phyloP scores from a whole-genome alignment of 2,888 invertebrate genomes.

The Agriopis marginaria region DNA sequence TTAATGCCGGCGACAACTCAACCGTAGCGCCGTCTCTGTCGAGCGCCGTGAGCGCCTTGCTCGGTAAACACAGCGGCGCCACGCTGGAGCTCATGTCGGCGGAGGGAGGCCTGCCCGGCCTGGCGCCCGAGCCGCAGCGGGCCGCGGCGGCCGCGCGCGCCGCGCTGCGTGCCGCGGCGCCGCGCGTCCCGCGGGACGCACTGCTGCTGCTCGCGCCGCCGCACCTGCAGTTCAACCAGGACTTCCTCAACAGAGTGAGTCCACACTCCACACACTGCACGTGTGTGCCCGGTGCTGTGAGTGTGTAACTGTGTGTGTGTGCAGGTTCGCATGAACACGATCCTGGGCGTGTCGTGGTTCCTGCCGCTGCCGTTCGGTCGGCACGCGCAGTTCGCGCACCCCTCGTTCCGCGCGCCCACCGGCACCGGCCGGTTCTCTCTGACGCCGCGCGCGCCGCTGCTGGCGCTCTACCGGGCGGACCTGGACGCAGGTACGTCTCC shows the following conservation, averaged over 20 bases:
- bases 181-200: slow-evolving; percentile 70
- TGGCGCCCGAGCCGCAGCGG: slow-evolving; percentile 24
- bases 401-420: slow-evolving; percentile 86
- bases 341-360: slow-evolving; percentile 95
- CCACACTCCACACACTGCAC: not conserved
- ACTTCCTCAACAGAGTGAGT: slow-evolving; percentile 95
- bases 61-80: slow-evolving; percentile 26
- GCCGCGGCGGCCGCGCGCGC: slow-evolving; percentile 17
- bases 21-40: slow-evolving; percentile 28
- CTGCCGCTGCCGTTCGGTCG: slow-evolving; percentile 96
- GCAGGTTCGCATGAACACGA: slow-evolving; percentile 97
- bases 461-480: slow-evolving; percentile 88
- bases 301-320: not conserved
- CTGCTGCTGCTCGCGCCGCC: slow-evolving; percentile 89
- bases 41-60: slow-evolving; percentile 16
- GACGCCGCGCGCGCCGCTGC: slow-evolving; percentile 89
- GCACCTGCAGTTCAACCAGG: slow-evolving; percentile 90
- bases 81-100: slow-evolving; percentile 25
- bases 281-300: not conserved
- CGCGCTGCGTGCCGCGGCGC: slow-evolving; percentile 82
- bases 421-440: slow-evolving; percentile 70
- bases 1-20: slow-evolving; percentile 6
- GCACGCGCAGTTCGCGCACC: slow-evolving; percentile 91
- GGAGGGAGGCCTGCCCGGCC: slow-evolving; percentile 35
- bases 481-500: slow-evolving; percentile 53